phyloP scores from a whole-genome alignment of 2,888 invertebrate species.

The Pteria penguin region DNA sequence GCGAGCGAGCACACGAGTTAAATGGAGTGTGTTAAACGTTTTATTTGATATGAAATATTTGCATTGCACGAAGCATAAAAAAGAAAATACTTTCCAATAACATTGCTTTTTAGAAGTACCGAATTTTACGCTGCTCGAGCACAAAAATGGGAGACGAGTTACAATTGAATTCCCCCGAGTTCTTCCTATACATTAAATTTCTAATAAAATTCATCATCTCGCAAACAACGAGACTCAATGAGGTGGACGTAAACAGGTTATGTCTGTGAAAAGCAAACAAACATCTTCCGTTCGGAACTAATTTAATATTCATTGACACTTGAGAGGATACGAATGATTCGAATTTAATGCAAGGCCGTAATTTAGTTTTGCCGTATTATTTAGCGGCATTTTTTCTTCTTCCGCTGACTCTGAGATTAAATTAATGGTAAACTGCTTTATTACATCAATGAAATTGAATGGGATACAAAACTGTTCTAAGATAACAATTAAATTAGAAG shows the following conservation, averaged over 20 bases:
- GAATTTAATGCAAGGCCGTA: background rate
- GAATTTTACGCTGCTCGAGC: background rate
- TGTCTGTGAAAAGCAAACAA: background rate
- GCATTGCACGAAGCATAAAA: background rate
- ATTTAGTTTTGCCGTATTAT: background rate
- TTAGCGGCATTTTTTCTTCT: too few species aligned
- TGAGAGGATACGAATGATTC: background rate
- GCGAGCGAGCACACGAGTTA: background rate
- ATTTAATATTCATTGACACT: background rate
- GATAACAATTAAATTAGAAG: too few species aligned
- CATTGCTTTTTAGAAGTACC: background rate
- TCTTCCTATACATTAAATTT: background rate
- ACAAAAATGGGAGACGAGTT: background rate
- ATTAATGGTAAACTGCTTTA: too few species aligned
- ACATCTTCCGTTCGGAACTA: background rate
- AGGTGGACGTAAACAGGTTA: background rate
- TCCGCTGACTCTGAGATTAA: too few species aligned
- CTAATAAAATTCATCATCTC: background rate
- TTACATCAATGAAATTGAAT: too few species aligned
- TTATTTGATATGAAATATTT: background rate
- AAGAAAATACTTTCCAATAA: background rate
- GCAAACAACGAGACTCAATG: background rate
- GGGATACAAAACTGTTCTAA: too few species aligned
- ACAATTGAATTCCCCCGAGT: background rate
- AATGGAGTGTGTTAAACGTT: background rate